A percentile compares a stretch with the other conserved stretches of the same genome.
phyloP scores from a whole-genome alignment of 2,888 invertebrate species.

The Phyllotreta striolata region DNA sequence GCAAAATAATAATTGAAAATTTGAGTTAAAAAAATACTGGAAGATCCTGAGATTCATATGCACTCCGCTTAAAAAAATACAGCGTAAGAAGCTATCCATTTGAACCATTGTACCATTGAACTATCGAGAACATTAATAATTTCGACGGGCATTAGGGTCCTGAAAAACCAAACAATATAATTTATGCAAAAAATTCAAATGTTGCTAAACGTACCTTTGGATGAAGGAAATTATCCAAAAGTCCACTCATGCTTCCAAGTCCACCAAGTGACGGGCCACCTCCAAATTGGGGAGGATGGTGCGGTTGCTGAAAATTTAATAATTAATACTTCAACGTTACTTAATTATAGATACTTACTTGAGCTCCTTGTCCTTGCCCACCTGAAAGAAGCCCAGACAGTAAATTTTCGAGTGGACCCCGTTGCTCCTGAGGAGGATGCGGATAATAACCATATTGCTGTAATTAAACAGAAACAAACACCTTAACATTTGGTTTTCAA shows the following conservation, averaged over 20 bases:
- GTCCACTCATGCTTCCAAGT: constrained; percentile 56
- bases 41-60: constrained; percentile 10
- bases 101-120: too few species aligned
- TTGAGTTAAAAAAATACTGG: background rate
- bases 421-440: constrained; percentile 45
- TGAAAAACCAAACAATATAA: constrained; percentile 18
- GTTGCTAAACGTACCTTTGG: constrained; percentile 35
- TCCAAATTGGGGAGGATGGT: constrained; percentile 45
- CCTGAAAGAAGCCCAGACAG: constrained; percentile 45
- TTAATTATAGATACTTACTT: constrained; percentile 34
- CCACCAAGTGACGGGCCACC: constrained; percentile 55
- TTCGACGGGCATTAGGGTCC: constrained; percentile 23
- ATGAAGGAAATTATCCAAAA: constrained; percentile 52
- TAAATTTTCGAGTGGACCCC: constrained; percentile 47
- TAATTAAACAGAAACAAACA: constrained; percentile 2
- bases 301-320: constrained; percentile 37
- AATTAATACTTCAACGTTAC: background rate
- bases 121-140: constrained; percentile 10
- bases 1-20: too few species aligned
- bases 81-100: background rate
- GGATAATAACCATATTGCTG: constrained; percentile 53
- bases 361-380: constrained; percentile 42
- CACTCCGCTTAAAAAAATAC: background rate
- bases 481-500: background rate
- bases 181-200: constrained; percentile 1